Evolutionary conservation across 2,888 invertebrate species (phyloP).

Genomic region (Sarcophaga subvicina): DNA sequence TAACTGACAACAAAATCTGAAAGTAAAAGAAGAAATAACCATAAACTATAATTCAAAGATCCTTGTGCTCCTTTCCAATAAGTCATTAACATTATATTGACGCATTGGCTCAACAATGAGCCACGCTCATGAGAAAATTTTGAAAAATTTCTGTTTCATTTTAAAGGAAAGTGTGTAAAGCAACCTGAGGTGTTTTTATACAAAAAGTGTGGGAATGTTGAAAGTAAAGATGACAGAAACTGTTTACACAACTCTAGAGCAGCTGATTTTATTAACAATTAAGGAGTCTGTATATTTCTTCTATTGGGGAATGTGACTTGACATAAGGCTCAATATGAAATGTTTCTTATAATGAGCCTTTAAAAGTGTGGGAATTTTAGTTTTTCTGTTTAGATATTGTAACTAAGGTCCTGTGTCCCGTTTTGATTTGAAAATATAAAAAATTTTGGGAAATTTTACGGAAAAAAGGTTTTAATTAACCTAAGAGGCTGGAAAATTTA

Average conservation of each 20-base stretch:
- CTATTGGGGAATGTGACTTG: slow-evolving; percentile 2
- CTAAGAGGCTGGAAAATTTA: too few species aligned
- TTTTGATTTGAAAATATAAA: neutral
- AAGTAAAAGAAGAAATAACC: neutral
- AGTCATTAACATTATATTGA: neutral
- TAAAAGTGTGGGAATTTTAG: slow-evolving; percentile 32
- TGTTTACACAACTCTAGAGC: neutral
- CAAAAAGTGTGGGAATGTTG: slow-evolving; percentile 41
- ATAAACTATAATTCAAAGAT: neutral
- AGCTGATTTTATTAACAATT: slow-evolving; percentile 13
- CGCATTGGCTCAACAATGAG: slow-evolving; percentile 43
- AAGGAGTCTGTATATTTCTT: neutral
- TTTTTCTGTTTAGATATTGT: neutral
- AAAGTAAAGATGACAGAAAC: slow-evolving; percentile 22
- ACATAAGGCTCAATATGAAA: neutral
- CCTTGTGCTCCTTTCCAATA: neutral
- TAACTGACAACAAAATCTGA: neutral
- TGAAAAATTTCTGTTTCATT: slow-evolving; percentile 23
- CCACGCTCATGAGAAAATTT: slow-evolving; percentile 24
- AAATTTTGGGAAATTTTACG: neutral
- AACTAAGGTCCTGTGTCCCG: neutral
- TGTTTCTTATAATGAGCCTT: slow-evolving; percentile 34
- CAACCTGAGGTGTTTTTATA: neutral
- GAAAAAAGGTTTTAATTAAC: too few species aligned
- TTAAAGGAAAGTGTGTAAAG: neutral